Conservation (phyloP, 2,797 vertebrate genomes). For the Danionella dracula region DNA sequence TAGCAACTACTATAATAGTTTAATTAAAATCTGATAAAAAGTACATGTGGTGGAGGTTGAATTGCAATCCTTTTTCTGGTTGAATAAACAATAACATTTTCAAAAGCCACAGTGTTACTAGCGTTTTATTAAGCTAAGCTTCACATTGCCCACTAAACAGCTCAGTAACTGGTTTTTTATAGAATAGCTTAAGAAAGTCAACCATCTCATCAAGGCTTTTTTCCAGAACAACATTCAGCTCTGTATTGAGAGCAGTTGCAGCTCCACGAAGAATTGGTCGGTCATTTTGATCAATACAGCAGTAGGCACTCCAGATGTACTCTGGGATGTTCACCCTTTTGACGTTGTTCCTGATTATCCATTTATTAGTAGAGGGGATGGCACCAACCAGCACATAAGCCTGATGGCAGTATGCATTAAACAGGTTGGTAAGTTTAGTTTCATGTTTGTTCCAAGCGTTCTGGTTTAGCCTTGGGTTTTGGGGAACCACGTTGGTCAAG, state of each 20-base stretch:
- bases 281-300: slow-evolving; percentile 63
- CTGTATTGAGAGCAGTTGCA: slow-evolving; percentile 62
- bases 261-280: slow-evolving; percentile 57
- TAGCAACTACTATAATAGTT: too few relatives aligned
- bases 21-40: too few relatives aligned
- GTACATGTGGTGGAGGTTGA: too few relatives aligned
- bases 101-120: too few relatives aligned
- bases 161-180: slow-evolving; percentile 53
- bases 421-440: slow-evolving; percentile 56
- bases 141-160: slow-evolving; percentile 64
- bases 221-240: slow-evolving; percentile 56
- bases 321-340: slow-evolving; percentile 69
- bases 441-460: slow-evolving; percentile 64
- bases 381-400: slow-evolving; percentile 67
- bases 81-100: too few relatives aligned
- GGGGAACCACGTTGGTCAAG: slow-evolving; percentile 69
- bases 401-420: slow-evolving; percentile 54
- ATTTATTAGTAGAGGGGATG: slow-evolving; percentile 62
- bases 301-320: slow-evolving; percentile 71
- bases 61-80: too few relatives aligned
- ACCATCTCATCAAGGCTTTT: slow-evolving; percentile 52
- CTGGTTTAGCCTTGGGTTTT: slow-evolving; percentile 68
- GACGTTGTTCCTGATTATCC: slow-evolving; percentile 67
- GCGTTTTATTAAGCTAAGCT: background rate
- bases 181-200: slow-evolving; percentile 61